Base-by-base conservation (phyloP, 2,888 invertebrate genomes). In the Arge pagana region DNA sequence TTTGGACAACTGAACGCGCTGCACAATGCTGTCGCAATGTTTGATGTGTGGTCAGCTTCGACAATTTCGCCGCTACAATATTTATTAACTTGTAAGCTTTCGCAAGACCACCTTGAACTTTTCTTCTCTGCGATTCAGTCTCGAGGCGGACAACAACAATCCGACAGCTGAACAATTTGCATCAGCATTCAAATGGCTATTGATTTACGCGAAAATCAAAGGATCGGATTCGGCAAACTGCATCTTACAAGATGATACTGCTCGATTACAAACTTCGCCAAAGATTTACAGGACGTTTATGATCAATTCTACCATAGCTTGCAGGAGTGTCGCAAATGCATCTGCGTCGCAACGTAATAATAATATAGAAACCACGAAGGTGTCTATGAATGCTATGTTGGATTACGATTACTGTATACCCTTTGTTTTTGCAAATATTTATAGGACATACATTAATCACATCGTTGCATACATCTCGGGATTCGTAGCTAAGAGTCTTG, bases 151-250 rank as follows among this genome's bases (percentile, higher is more conserved):
- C 21, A 18, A 21, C n/a, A 18, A 18, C 4, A 37, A 37, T 21
- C 37, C 37, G 5, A 37, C 37, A n/a, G 37, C 37, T n/a, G 37
- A 18, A 19, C 37, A 37, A 5, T 37, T 37, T 37, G 37, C 21
- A 19, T 6, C 19, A 18, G 37, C 13, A 10, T 35, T 16, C n/a
- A 10, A 31, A n/a, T 4, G 31, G 4, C n/a, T 31, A 4, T 31
- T 31, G n/a, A 31, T 31, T 4, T 18, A 35, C 4, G 16, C 15
- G 5, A 15, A 35, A 15, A 18, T 35, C 5, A 35, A 35, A 16
- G 35, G 15, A 10, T 35, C 16, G 3, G 35, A 35, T 30, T 35
- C 4, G 1, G 35, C 35, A 35, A 35, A 18, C 18, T 35, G 35
- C 11, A 11, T 35, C 11, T 8, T 19, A 6, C 35, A 35, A 35